Evolutionary conservation across 2,113 vertebrate species (phyloP), one percentile per base, ranked within the genome.

Genomic region (Eclectus roratus): DNA sequence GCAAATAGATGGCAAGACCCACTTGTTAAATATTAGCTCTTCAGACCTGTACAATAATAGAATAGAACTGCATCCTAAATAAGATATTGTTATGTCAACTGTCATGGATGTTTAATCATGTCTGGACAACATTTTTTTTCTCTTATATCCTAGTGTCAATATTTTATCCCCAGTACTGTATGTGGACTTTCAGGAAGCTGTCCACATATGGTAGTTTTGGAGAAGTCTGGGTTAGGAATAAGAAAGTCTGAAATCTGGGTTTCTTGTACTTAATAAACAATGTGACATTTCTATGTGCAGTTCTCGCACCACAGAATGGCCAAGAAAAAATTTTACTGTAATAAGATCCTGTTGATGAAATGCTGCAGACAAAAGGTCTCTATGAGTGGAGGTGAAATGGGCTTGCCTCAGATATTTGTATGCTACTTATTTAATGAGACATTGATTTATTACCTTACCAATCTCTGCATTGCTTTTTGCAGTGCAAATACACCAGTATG

Each of bases 381-480:
- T 85, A n/a, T 39, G 44, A 5, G 4, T 24, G 24, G 44, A 13
- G 19, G 56, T 49, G 56, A 88, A 88, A 95, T 84, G 49, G 61
- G 12, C 31, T 94, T 88, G 74, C 79, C 82, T 92, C 69, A 86
- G 60, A 76, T 94, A 91, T 72, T 95, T 91, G 16, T 92, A 50
- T 66, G n/a, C 37, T 73, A 84, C n/a, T 79, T 93, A 86, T 86
- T 92, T 93, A 89, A 91, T 80, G 72, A 89, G 83, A 58, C 77
- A 69, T 49, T 89, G 88, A 84, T 76, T 86, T 69, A 95, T 91
- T 91, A 95, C 86, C 28, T 87, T 84, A 76, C 37, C 73, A 76
- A 74, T 80, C 19, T 64, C 65, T 56, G 24, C 28, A 46, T 58
- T 92, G 55, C 20, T 81, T 93, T 92, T 76, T 85, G n/a, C 73